Base-by-base conservation (phyloP, 2,797 vertebrate genomes). In the Propithecus deckenii region DNA sequence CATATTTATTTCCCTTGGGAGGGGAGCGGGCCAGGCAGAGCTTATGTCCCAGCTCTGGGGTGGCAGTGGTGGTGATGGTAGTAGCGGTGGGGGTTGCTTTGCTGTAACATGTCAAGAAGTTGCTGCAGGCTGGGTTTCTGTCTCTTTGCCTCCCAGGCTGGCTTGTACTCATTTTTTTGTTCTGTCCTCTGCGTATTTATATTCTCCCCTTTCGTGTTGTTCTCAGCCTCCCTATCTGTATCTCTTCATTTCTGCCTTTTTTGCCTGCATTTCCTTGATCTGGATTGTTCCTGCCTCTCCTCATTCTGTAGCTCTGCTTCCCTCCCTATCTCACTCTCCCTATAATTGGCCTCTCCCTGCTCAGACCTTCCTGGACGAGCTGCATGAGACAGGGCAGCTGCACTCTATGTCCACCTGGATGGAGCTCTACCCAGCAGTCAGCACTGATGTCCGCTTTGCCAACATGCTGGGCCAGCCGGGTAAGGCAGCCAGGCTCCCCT, bases 401-500 rank as follows among this genome's bases (percentile, higher is more conserved):
- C 98, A 99, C 74, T 99, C 98, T 50, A 99, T 99, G 98, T 99
- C 98, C 65, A 98, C 98, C 65, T 99, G 98, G 98, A 98, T 98
- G 98, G 98, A 99, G 97, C 96, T 99, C 50, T 99, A 99, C 96
- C 98, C 98, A 85, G 98, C 98, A 3, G 98, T 99, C 97, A 98
- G 98, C 97, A 98, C 98, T 63, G 98, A 99, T 87, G 94, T 97
- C 95, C 98, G 98, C 95, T 99, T 99, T 98, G 98, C 98, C 97
- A 98, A 98, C 98, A 98, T 99, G 98, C 98, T 99, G 98, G 98
- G 98, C 92, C 98, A 99, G 98, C 98, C 98, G 97, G 98, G 98
- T 99, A 98, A 98, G 98, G 97, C 96, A 97, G 98, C 97, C 72
- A 83, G 96, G 96, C 97, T 85, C 48, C 72, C 97, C 71, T 57